Base-by-base conservation (phyloP, 2,113 vertebrate species). In the Candoia aspera region DNA sequence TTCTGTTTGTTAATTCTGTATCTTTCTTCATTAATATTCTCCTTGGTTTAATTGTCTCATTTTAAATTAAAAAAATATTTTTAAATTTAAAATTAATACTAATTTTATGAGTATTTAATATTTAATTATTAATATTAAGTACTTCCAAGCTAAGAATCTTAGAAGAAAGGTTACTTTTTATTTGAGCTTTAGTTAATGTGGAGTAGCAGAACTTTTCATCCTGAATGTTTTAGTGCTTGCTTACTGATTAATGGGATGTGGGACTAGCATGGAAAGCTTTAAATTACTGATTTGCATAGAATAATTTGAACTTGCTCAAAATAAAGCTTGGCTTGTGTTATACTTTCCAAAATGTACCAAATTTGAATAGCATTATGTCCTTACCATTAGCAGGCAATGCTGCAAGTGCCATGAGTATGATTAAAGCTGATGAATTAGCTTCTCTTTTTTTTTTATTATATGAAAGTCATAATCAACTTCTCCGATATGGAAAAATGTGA, bases 31-130 rank as follows among this genome's bases (percentile, higher is more conserved):
- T 60, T 37, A 1, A 21, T 86, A 8, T n/a, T 37, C 55, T 91
- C 1, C 6, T 0, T 42, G 57, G 57, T 26, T 6, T 79, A 79
- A 10, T 42, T 5, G 17, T 42, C 8, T 42, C n/a, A n/a, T n/a
- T n/a, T n/a, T n/a, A n/a, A n/a, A n/a, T n/a, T n/a, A n/a, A n/a
- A n/a, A n/a, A n/a, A n/a, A n/a, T n/a, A n/a, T n/a, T n/a, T n/a
- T n/a, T n/a, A n/a, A n/a, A n/a, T n/a, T 37, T 37, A 79, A 79
- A 42, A 73, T 33, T 37, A 79, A 42, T 79, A 21, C 33, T 49
- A 79, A 79, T 19, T 79, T 79, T 79, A 79, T 79, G 37, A 79
- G 33, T 79, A 79, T 17, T 79, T 79, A 79, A 79, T 79, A 79
- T 79, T 73, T 73, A 73, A 73, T n/a, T 33, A 73, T 73, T 73